Base-by-base conservation (phyloP, 2,113 vertebrate species). In the Chascanopsetta lugubris region DNA sequence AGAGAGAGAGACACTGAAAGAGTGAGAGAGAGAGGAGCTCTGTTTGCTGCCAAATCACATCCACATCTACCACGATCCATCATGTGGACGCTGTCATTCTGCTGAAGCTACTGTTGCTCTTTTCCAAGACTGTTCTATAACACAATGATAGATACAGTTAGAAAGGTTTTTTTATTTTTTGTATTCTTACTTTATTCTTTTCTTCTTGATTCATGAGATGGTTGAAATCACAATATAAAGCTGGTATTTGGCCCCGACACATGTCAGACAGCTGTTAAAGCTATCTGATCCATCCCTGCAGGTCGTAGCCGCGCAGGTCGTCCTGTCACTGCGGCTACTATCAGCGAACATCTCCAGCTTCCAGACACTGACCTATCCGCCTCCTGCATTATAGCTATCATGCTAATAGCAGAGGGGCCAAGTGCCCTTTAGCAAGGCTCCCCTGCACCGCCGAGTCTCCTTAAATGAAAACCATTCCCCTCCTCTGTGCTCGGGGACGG, bases 391-490 rank as follows among this genome's bases (percentile, higher is more conserved):
- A 87, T 46, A 91, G 90, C 88, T 94, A 93, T 94, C 89, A 89
- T 94, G 93, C 94, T 92, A 89, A 90, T 92, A 92, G 89, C 82
- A 79, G 74, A 80, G 72, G 91, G 93, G 92, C 95, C 94, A 93
- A 89, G 87, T 89, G 88, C 90, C 90, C 91, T 90, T 93, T 90
- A 87, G 93, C 85, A 88, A 72, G 82, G 77, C 80, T 82, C 67
- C 73, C 75, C 79, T 43, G 66, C 75, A 73, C 63, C 73, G 68
- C 55, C 12, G 90, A 91, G 88, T 89, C 87, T 85, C 54, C 89
- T n/a, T 85, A 97, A 97, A 98, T 97, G 94, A 96, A 92, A 97
- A 96, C 94, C 95, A 95, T 95, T 93, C 92, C 92, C 92, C 93
- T 64, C 57, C 57, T 38, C 77, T 85, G 51, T 68, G 84, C 79